phyloP scores from a whole-genome alignment of 2,888 invertebrate genomes.

The Drosophila neutralis region DNA sequence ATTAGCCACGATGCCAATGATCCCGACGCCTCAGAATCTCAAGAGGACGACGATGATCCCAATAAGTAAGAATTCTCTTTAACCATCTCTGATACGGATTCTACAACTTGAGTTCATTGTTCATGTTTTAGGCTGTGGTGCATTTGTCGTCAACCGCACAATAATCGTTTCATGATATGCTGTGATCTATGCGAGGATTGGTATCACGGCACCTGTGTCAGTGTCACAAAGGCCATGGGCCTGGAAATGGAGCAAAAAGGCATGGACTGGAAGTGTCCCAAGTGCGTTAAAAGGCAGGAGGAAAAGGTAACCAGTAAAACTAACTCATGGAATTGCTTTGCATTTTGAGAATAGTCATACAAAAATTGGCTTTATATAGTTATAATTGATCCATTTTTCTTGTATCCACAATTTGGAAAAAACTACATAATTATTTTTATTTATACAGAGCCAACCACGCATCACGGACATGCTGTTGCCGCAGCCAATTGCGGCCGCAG shows the following conservation, averaged over 20 bases:
- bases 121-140: constrained; percentile 91
- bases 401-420: neutral
- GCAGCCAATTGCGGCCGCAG: constrained; percentile 12
- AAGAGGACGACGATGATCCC: constrained; percentile 97
- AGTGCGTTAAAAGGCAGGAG: constrained; percentile 86
- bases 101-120: constrained; percentile 1
- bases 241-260: constrained; percentile 96
- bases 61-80: constrained; percentile 86
- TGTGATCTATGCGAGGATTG: constrained; percentile 98
- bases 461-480: constrained; percentile 67
- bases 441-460: constrained; percentile 58
- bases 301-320: constrained; percentile 69
- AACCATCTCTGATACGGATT: neutral
- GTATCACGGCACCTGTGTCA: constrained; percentile 99
- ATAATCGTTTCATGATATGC: constrained; percentile 98
- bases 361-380: neutral
- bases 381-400: neutral
- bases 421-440: neutral
- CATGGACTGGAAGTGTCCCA: constrained; percentile 95
- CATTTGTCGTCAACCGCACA: constrained; percentile 97
- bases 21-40: constrained; percentile 81
- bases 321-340: neutral
- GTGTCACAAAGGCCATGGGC: constrained; percentile 95
- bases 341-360: neutral
- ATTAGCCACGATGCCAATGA: constrained; percentile 49